These are phyloP conservation scores for Drosophila atroscutellata DNA, from an alignment of 2,888 invertebrate species.

Conservation along the genomic window DNA sequence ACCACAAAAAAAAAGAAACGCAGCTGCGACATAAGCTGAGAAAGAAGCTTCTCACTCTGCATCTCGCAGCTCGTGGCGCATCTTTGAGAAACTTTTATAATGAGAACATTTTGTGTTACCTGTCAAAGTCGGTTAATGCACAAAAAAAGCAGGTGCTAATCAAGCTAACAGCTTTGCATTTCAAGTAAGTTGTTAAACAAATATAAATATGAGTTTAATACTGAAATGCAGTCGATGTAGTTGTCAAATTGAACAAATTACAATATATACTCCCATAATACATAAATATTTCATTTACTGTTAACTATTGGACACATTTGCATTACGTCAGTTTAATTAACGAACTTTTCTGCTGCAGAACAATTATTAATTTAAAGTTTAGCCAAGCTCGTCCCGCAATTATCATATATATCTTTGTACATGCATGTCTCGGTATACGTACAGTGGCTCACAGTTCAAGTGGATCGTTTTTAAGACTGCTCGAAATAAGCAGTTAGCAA, in stretches of 20 bases:
- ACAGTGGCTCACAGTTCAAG: too few relatives aligned
- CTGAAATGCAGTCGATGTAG: neutral
- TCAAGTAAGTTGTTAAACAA: neutral
- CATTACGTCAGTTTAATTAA: slow-evolving; percentile 23
- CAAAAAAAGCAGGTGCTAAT: neutral
- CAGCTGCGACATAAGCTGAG: slow-evolving; percentile 19
- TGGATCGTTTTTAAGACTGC: too few relatives aligned
- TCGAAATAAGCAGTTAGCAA: too few relatives aligned
- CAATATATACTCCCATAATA: neutral
- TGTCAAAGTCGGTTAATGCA: neutral
- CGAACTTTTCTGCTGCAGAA: slow-evolving; percentile 11
- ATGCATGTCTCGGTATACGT: neutral
- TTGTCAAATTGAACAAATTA: neutral
- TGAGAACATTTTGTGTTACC: slow-evolving; percentile 1
- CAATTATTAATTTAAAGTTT: slow-evolving; percentile 23
- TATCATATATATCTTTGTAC: too few relatives aligned
- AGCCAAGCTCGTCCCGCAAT: too few relatives aligned
- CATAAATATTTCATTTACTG: slow-evolving; percentile 1
- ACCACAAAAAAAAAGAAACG: neutral
- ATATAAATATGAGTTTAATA: neutral
- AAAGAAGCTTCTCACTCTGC: slow-evolving; percentile 1
- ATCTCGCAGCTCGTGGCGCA: slow-evolving; percentile 2
- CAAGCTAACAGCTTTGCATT: neutral
- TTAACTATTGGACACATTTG: neutral
- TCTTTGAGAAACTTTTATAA: neutral